phyloP scores from a whole-genome alignment of 2,888 invertebrate species.

The Craniophora ligustri region DNA sequence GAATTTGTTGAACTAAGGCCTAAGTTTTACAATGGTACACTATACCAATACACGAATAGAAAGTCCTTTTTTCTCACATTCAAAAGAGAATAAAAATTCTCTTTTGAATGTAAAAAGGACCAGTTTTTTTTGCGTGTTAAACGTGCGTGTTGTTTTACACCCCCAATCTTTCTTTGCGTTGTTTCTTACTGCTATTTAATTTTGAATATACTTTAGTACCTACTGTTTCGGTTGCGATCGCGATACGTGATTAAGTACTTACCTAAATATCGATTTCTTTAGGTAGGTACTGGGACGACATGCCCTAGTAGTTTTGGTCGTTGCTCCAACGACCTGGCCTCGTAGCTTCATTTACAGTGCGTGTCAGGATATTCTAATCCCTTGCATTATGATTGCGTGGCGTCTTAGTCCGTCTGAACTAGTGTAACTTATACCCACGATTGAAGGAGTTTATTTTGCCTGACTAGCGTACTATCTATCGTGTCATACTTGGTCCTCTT shows the following conservation, averaged over 20 bases:
- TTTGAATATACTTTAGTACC: conserved; percentile 12
- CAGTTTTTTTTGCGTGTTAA: background rate
- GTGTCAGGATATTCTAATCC: conserved; percentile 34
- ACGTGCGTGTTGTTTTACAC: conserved; percentile 22
- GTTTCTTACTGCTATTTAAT: conserved; percentile 9
- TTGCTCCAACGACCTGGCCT: conserved; percentile 22
- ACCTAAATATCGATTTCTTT: too few relatives aligned
- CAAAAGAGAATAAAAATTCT: too few relatives aligned
- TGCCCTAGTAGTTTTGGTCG: conserved; percentile 27
- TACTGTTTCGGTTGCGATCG: conserved; percentile 26
- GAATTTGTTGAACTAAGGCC: conserved; percentile 13
- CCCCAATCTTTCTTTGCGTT: conserved; percentile 9
- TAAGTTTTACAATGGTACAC: conserved; percentile 4
- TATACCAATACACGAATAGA: too few relatives aligned
- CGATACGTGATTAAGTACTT: too few relatives aligned
- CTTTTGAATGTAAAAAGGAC: background rate
- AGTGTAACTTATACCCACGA: background rate
- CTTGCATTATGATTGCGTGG: conserved; percentile 24
- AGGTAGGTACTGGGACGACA: conserved; percentile 24
- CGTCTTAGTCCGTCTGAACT: too few relatives aligned
- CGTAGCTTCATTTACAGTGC: conserved; percentile 21
- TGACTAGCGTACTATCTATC: too few relatives aligned
- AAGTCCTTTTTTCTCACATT: too few relatives aligned
- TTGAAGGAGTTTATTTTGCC: too few relatives aligned
- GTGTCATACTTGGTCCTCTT: background rate